Conservation (phyloP, 2,888 invertebrate genomes). For the Erebia aethiops region DNA sequence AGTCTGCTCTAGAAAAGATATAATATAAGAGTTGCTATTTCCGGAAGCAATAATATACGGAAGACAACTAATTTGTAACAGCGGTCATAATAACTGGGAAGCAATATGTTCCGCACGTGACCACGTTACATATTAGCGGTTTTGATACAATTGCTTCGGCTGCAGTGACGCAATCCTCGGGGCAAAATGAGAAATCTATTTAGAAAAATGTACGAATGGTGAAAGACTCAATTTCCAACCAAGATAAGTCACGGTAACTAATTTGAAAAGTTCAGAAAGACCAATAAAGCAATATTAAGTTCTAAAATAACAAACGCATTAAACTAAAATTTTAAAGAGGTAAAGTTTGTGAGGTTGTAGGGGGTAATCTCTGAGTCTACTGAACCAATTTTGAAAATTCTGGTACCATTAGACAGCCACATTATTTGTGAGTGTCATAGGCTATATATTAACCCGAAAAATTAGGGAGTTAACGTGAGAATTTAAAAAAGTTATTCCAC, state of each 20-base stretch:
- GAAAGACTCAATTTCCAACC: background rate
- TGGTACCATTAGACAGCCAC: too few relatives aligned
- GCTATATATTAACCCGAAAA: too few relatives aligned
- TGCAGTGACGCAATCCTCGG: conserved; percentile 10
- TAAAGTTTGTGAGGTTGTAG: too few relatives aligned
- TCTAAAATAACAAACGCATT: background rate
- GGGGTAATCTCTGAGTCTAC: too few relatives aligned
- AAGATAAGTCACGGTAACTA: too few relatives aligned
- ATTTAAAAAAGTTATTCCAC: too few relatives aligned
- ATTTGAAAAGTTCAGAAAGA: too few relatives aligned
- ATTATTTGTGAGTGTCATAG: too few relatives aligned
- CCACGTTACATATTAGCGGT: conserved; percentile 34
- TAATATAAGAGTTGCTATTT: conserved; percentile 15
- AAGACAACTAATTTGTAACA: conserved; percentile 30
- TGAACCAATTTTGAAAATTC: too few relatives aligned
- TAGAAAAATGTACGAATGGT: background rate
- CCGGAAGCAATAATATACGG: conserved; percentile 23
- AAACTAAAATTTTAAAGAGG: too few relatives aligned
- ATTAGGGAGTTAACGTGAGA: too few relatives aligned
- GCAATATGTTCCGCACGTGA: conserved; percentile 37
- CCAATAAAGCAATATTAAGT: too few relatives aligned
- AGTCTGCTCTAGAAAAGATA: background rate
- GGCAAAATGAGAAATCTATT: conserved; percentile 8
- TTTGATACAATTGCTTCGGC: conserved; percentile 31
- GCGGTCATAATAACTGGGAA: conserved; percentile 35